A percentile compares a stretch with the other conserved stretches of the same genome.
These are phyloP conservation scores for Hypotaenidia philippensis DNA, from an alignment of 2,797 vertebrate species.

Conservation along the genomic window DNA sequence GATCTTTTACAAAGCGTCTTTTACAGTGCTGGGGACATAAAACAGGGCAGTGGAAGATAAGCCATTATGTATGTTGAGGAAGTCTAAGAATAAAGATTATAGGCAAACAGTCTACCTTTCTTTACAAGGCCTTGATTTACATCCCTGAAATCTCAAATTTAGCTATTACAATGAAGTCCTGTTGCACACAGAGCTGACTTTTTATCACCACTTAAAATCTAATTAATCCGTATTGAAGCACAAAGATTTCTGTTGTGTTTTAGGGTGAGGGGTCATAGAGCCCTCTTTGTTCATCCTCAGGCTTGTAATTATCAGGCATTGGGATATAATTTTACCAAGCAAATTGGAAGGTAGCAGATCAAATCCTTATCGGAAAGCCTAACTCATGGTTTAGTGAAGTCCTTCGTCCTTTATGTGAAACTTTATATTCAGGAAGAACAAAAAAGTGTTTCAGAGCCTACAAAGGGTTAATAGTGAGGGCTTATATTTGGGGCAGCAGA, in stretches of 20 bases:
- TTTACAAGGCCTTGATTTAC: conserved; percentile 80
- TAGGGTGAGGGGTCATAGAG: conserved; percentile 90
- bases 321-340: conserved; percentile 88
- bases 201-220: conserved; percentile 89
- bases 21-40: conserved; percentile 67
- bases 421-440: conserved; percentile 80
- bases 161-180: conserved; percentile 86
- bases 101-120: conserved; percentile 82
- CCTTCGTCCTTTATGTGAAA: conserved; percentile 82
- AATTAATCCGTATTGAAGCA: conserved; percentile 88
- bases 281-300: conserved; percentile 84
- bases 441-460: conserved; percentile 76
- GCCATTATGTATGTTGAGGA: conserved; percentile 77
- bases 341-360: conserved; percentile 85
- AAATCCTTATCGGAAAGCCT: conserved; percentile 84
- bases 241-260: conserved; percentile 89
- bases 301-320: conserved; percentile 80
- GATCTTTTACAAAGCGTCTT: conserved; percentile 66
- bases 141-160: conserved; percentile 83
- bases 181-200: conserved; percentile 81
- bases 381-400: conserved; percentile 80
- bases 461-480: conserved; percentile 77
- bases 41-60: conserved; percentile 64
- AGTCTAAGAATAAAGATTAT: conserved; percentile 80
- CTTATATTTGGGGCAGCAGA: conserved; percentile 79